These are phyloP conservation scores for Ochotona curzoniae DNA, from an alignment of 2,113 vertebrate genomes.

Conservation along the genomic window DNA sequence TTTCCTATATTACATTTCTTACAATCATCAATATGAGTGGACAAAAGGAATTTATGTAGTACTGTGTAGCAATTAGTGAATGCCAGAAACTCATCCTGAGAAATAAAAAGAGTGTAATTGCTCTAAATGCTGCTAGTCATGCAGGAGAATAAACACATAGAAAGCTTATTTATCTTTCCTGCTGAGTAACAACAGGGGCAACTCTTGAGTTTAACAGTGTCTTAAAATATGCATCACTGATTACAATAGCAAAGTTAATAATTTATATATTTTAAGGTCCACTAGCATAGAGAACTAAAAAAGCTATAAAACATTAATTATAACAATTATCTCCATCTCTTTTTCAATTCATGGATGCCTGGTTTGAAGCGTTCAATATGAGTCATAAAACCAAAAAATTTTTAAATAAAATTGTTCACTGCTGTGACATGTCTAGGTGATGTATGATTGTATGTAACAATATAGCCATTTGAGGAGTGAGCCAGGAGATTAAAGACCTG, in stretches of 20 bases:
- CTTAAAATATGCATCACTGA: not conserved
- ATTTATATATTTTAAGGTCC: not conserved
- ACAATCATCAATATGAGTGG: not conserved
- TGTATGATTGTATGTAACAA: not conserved
- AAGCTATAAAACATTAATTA: not conserved
- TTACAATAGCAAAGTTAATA: not conserved
- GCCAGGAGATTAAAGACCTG: no score
- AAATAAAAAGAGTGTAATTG: not conserved
- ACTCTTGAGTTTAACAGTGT: not conserved
- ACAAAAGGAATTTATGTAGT: not conserved
- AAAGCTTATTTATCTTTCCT: not conserved
- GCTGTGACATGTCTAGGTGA: slow-evolving; percentile 12
- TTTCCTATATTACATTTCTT: not conserved
- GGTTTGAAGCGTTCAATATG: slow-evolving; percentile 32
- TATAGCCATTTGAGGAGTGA: no score
- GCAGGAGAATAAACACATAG: not conserved
- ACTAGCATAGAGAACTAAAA: not conserved
- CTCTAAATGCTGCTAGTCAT: not conserved
- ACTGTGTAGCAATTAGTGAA: not conserved
- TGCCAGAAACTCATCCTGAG: not conserved
- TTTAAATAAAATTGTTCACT: slow-evolving; percentile 4
- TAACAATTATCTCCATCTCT: slow-evolving; percentile 1
- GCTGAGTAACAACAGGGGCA: not conserved
- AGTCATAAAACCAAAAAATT: slow-evolving; percentile 53
- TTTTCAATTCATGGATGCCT: slow-evolving; percentile 14